Evolutionary conservation across 2,888 invertebrate species (phyloP).

Genomic region (Meteorus cinctellus): DNA sequence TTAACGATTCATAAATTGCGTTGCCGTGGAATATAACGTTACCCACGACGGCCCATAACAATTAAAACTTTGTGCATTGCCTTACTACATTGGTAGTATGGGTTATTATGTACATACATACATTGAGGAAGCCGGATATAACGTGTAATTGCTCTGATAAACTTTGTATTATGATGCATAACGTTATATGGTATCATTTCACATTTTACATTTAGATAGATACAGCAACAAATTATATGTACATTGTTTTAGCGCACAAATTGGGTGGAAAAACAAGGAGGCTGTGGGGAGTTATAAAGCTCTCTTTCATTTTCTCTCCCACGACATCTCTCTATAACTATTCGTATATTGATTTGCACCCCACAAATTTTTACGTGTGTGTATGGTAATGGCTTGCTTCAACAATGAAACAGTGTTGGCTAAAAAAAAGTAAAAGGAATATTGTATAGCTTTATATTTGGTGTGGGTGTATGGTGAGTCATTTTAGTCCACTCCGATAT

Average conservation of each 20-base stretch:
- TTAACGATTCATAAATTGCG: constrained; percentile 50
- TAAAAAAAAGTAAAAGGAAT: constrained; percentile 9
- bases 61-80: constrained; percentile 66
- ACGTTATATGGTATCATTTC: constrained; percentile 15
- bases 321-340: background rate
- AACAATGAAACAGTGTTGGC: constrained; percentile 36
- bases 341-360: constrained; percentile 48
- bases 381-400: constrained; percentile 41
- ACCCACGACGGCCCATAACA: constrained; percentile 60
- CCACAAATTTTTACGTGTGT: constrained; percentile 50
- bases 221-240: background rate
- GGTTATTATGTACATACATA: constrained; percentile 39
- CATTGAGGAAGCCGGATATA: background rate
- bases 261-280: background rate
- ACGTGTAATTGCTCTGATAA: constrained; percentile 53
- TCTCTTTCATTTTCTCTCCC: background rate
- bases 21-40: constrained; percentile 48
- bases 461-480: background rate
- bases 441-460: background rate
- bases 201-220: background rate
- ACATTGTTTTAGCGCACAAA: background rate
- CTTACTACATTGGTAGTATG: constrained; percentile 36
- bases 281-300: background rate
- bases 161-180: constrained; percentile 65
- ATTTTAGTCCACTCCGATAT: constrained; percentile 41